A percentile compares a stretch with the other conserved stretches of the same genome.
Evolutionary conservation across 2,113 vertebrate species (phyloP).

Genomic region (Mastomys coucha): DNA sequence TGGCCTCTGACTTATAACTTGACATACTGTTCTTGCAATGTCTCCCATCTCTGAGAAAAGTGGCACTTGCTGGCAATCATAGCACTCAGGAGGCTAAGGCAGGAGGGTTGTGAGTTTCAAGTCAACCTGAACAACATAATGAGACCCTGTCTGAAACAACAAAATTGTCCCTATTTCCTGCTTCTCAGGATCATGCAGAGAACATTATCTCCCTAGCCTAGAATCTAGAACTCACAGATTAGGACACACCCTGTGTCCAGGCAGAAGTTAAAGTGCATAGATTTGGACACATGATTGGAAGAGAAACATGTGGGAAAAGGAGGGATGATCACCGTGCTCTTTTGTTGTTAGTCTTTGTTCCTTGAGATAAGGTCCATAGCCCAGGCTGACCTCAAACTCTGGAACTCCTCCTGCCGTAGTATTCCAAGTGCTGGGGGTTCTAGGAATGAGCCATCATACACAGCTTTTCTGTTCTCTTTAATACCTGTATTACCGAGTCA

Average conservation of each 20-base stretch:
- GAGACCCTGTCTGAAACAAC: background rate
- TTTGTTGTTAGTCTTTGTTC: background rate
- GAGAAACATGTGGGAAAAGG: background rate
- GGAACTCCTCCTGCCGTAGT: background rate
- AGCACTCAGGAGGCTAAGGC: background rate
- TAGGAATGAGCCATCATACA: background rate
- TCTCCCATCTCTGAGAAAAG: background rate
- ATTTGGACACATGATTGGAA: background rate
- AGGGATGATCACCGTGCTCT: background rate
- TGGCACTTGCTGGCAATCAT: background rate
- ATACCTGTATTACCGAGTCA: slow-evolving; percentile 16
- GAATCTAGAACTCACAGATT: background rate
- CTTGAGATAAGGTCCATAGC: background rate
- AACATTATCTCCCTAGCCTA: background rate
- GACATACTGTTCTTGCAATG: background rate
- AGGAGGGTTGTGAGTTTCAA: background rate
- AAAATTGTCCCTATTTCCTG: background rate
- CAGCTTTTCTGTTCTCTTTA: background rate
- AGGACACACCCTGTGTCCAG: background rate
- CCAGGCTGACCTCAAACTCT: background rate
- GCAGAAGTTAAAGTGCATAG: background rate
- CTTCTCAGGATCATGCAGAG: background rate
- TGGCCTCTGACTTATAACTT: too few species aligned
- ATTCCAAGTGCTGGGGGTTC: background rate
- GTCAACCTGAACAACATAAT: background rate